phyloP scores from a whole-genome alignment of 1,140 invertebrate species.

The Oncopeltus fasciatus region DNA sequence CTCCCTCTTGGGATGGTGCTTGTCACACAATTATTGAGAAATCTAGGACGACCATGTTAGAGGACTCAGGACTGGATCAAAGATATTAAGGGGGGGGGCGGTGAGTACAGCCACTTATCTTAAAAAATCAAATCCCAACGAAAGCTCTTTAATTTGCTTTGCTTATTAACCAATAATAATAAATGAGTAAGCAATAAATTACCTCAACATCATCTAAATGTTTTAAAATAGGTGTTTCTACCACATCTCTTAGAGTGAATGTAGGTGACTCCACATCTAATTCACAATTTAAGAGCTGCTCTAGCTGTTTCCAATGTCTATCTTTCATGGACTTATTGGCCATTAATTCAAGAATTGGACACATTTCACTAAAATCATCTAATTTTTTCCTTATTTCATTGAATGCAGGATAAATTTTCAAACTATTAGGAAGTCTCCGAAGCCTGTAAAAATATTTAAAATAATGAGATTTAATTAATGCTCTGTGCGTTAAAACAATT shows the following conservation, averaged over 20 bases:
- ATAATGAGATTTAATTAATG: too few relatives aligned
- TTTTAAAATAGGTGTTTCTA: constrained; percentile 69
- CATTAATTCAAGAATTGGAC: constrained; percentile 76
- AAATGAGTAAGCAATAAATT: too few relatives aligned
- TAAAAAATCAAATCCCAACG: too few relatives aligned
- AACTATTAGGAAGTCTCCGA: constrained; percentile 59
- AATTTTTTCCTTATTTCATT: constrained; percentile 76
- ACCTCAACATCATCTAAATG: constrained; percentile 79
- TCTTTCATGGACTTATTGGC: constrained; percentile 80
- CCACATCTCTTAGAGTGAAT: constrained; percentile 63
- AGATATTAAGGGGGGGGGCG: too few relatives aligned
- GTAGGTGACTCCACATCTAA: constrained; percentile 66
- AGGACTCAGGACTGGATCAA: too few relatives aligned
- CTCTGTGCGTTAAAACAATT: too few relatives aligned
- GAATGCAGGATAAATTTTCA: constrained; percentile 80
- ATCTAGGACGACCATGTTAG: too few relatives aligned
- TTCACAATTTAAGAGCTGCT: constrained; percentile 48
- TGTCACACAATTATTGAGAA: too few relatives aligned
- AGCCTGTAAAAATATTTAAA: constrained; percentile 41
- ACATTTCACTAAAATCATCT: constrained; percentile 78
- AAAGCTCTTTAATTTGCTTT: too few relatives aligned
- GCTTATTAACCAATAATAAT: too few relatives aligned
- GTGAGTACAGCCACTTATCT: too few relatives aligned
- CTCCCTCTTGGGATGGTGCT: too few relatives aligned
- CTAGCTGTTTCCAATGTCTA: constrained; percentile 69